Conservation (phyloP, 2,888 invertebrate species). For the Axea sp. region DNA sequence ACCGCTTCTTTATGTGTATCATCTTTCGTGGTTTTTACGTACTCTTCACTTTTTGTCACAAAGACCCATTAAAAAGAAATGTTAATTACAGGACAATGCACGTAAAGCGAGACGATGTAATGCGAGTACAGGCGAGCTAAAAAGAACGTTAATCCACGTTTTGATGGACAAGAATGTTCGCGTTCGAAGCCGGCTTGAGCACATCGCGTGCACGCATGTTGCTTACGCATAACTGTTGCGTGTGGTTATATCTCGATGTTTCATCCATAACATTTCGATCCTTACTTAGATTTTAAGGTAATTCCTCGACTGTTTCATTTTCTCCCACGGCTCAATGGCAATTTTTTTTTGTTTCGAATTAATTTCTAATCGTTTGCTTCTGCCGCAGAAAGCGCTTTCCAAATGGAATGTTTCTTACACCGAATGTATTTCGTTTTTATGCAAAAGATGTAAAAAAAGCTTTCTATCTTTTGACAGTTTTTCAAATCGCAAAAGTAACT, state of each 20-base stretch:
- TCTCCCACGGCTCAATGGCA: too few species aligned
- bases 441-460: too few species aligned
- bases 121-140: background rate
- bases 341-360: too few species aligned
- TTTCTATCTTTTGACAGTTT: too few species aligned
- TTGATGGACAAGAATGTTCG: constrained; percentile 45
- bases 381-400: too few species aligned
- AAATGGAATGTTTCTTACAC: too few species aligned
- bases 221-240: constrained; percentile 37
- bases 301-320: too few species aligned
- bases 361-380: too few species aligned
- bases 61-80: constrained; percentile 18
- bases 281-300: constrained; percentile 30
- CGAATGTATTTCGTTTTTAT: too few species aligned
- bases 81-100: constrained; percentile 42
- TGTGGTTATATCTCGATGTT: constrained; percentile 29
- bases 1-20: too few species aligned
- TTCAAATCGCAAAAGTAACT: too few species aligned
- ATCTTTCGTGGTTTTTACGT: too few species aligned
- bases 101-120: constrained; percentile 35
- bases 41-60: background rate
- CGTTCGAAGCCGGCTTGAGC: constrained; percentile 17
- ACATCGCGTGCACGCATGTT: constrained; percentile 47
- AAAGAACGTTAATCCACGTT: constrained; percentile 52
- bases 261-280: constrained; percentile 38